These are phyloP conservation scores for Rousettus madagascariensis DNA, from an alignment of 2,797 vertebrate species.

Conservation along the genomic window DNA sequence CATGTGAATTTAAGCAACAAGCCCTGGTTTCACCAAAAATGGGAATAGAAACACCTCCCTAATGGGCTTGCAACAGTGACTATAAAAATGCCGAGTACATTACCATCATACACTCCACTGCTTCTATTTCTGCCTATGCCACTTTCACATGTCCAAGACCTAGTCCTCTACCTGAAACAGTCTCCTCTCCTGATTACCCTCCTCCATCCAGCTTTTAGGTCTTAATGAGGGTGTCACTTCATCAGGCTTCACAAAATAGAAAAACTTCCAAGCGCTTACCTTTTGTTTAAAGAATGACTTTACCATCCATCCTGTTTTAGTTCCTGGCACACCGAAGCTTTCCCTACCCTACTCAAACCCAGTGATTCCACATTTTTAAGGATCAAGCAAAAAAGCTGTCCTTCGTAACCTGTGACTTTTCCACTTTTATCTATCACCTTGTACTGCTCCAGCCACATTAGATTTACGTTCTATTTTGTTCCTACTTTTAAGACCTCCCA, in stretches of 20 bases:
- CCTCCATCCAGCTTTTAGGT: too few relatives aligned
- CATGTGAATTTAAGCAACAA: background rate
- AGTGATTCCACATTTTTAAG: background rate
- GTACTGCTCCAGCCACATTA: background rate
- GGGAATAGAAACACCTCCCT: background rate
- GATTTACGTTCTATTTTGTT: background rate
- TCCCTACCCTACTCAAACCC: background rate
- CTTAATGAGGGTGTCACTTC: background rate
- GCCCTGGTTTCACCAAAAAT: background rate
- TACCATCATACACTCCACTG: background rate
- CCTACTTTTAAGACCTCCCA: background rate
- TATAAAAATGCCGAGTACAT: background rate
- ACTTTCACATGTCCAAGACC: background rate
- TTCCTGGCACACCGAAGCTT: background rate
- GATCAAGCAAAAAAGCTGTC: background rate
- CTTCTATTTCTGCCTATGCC: background rate
- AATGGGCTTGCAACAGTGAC: background rate
- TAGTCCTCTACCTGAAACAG: rapidly evolving
- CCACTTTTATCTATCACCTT: background rate
- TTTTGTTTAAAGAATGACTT: background rate
- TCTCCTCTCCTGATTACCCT: background rate
- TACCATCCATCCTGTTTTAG: background rate
- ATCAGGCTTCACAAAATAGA: background rate
- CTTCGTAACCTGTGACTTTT: background rate
- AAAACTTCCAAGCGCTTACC: background rate